Base-by-base conservation (phyloP, 2,888 invertebrate species). In the Cerastis leucographa region DNA sequence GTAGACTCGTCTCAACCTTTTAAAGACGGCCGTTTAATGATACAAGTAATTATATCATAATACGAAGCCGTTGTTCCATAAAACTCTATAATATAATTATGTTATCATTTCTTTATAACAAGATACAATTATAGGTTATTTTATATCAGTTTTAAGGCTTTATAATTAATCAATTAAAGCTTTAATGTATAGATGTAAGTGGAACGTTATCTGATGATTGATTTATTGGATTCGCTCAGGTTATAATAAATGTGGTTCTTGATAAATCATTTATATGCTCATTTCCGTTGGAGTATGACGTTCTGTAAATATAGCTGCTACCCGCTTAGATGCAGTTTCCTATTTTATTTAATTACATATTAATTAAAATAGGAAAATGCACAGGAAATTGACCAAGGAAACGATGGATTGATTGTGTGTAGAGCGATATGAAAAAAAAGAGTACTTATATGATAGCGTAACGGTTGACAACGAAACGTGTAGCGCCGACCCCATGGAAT, bases 101-200 rank as follows among this genome's bases (percentile, higher is more conserved):
- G 64, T 71, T 71, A 67, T 83, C 14, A 56, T 83, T 83, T 78
- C 49, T 78, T 69, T 70, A 70, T 67, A 81, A 83, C 56, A 51
- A 64, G 70, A 25, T 62, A 67, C 44, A 64, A 82, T 83, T 74
- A 67, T 42, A 74, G 44, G 35, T 51, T 44, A 71, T 71, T 80
- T 66, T 67, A 71, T 74, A 71, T 67, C 25, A 71, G 74, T 79
- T 84, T 84, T 64, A 71, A 71, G 73, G 51, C 67, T 74, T 70
- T 68, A 59, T 83, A 83, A 78, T 84, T 61, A 71, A 79, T 84
- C 74, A 79, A 74, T 82, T 83, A 71, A 46, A 68, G 67, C 14
- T 54, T 78, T 73, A 78, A 73, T 82, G 62, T 81, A 64, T 70
- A 19, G 46, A 66, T 72, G 17, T 51, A 71, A 74, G 74, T 72